Evolutionary conservation across 2,888 invertebrate genomes (phyloP).

Genomic region (Patella ulyssiponensis): DNA sequence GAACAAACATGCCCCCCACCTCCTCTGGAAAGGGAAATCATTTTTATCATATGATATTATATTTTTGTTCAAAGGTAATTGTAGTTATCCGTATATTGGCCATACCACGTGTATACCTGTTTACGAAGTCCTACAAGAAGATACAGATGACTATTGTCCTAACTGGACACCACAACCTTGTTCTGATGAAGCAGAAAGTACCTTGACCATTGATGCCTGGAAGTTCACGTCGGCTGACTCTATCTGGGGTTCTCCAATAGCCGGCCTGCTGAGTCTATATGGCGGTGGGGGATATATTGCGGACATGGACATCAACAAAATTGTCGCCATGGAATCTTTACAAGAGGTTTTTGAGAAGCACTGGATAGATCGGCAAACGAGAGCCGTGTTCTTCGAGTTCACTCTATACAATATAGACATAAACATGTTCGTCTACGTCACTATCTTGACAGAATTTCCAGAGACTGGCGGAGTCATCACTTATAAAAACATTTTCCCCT

Average conservation of each 20-base stretch:
- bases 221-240: constrained; percentile 46
- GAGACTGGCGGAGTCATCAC: constrained; percentile 58
- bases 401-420: constrained; percentile 59
- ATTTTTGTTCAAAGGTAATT: constrained; percentile 28
- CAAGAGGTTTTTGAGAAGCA: constrained; percentile 42
- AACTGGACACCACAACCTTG: constrained; percentile 42
- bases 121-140: constrained; percentile 41
- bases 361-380: constrained; percentile 60
- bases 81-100: constrained; percentile 37
- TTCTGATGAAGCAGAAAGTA: constrained; percentile 34
- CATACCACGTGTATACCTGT: constrained; percentile 34
- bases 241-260: constrained; percentile 50
- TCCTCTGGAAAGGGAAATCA: too few species aligned
- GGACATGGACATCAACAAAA: constrained; percentile 48
- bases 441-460: constrained; percentile 60
- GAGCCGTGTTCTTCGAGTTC: constrained; percentile 60
- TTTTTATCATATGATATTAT: too few species aligned
- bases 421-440: constrained; percentile 58
- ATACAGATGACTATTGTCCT: constrained; percentile 42
- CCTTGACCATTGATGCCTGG: constrained; percentile 50
- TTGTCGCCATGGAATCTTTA: constrained; percentile 47
- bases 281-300: constrained; percentile 61
- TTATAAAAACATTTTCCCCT: constrained; percentile 45
- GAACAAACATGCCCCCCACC: too few species aligned
- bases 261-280: constrained; percentile 49